Evolutionary conservation across 2,113 vertebrate species (phyloP).

Genomic region (Atherinomorus stipes): DNA sequence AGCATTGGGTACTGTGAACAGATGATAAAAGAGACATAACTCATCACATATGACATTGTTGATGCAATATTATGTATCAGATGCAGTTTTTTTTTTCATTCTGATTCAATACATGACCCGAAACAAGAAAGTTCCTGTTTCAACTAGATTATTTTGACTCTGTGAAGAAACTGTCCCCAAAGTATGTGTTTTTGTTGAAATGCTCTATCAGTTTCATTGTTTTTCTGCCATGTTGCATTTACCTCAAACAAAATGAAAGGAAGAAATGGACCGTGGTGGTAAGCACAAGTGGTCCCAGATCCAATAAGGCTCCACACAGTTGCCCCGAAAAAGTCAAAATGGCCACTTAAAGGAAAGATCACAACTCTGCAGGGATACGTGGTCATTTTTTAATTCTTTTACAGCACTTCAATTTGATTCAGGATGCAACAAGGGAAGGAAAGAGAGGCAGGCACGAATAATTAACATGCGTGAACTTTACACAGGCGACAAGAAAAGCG

Average conservation of each 20-base stretch:
- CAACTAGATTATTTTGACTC: conserved; percentile 29
- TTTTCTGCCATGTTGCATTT: conserved; percentile 68
- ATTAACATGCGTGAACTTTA: conserved; percentile 69
- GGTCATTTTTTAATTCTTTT: conserved; percentile 54
- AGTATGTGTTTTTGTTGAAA: conserved; percentile 51
- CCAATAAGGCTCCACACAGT: conserved; percentile 56
- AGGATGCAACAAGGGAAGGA: not conserved
- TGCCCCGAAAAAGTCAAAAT: conserved; percentile 49
- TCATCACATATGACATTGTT: conserved; percentile 8
- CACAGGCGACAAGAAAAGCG: conserved; percentile 45
- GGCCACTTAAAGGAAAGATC: conserved; percentile 34
- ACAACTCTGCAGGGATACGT: conserved; percentile 6
- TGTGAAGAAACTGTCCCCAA: conserved; percentile 41
- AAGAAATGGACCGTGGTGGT: conserved; percentile 46
- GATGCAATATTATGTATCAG: not conserved
- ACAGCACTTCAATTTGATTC: conserved; percentile 21
- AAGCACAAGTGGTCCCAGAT: conserved; percentile 23
- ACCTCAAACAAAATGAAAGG: conserved; percentile 56
- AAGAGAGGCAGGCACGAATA: conserved; percentile 63
- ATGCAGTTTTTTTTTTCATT: conserved; percentile 21
- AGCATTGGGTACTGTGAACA: not conserved
- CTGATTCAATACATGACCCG: conserved; percentile 41
- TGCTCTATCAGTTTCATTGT: conserved; percentile 65
- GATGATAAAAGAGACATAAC: conserved; percentile 4
- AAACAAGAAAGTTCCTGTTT: conserved; percentile 37